Evolutionary conservation across 2,797 vertebrate species (phyloP).

Genomic region (Argya squamiceps): DNA sequence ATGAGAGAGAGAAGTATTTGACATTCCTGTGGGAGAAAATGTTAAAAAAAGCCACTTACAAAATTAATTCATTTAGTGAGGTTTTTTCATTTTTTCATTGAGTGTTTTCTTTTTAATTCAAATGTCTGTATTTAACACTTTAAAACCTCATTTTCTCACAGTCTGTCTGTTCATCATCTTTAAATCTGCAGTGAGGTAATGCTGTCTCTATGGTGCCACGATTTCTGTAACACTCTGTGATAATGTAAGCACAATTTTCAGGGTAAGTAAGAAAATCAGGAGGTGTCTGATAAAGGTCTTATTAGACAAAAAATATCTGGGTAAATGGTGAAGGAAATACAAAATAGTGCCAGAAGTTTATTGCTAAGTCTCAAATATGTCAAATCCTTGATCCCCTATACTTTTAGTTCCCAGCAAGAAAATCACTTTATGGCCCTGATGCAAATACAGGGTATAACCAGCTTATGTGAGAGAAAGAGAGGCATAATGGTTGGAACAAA

Average conservation of each 20-base stretch:
- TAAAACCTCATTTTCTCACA: not conserved
- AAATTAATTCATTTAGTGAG: not conserved
- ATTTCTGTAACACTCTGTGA: not conserved
- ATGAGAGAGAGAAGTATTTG: not conserved
- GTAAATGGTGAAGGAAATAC: not conserved
- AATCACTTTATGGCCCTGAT: not conserved
- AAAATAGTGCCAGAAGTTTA: not conserved
- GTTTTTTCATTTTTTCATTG: not conserved
- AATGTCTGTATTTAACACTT: not conserved
- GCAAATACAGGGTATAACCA: not conserved
- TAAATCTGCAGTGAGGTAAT: not conserved
- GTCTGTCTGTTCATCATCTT: not conserved
- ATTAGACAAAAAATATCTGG: not conserved
- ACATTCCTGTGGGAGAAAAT: not conserved
- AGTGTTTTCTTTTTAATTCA: not conserved
- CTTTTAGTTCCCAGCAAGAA: not conserved
- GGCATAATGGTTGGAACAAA: not conserved
- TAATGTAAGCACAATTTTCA: not conserved
- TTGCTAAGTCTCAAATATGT: not conserved
- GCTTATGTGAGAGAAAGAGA: not conserved
- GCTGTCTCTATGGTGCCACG: not conserved
- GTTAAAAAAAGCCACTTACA: not conserved
- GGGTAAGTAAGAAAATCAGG: not conserved
- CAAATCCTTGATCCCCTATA: not conserved
- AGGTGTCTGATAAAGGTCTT: not conserved